Conservation (phyloP, 2,797 vertebrate genomes). For the Cuculus canorus region DNA sequence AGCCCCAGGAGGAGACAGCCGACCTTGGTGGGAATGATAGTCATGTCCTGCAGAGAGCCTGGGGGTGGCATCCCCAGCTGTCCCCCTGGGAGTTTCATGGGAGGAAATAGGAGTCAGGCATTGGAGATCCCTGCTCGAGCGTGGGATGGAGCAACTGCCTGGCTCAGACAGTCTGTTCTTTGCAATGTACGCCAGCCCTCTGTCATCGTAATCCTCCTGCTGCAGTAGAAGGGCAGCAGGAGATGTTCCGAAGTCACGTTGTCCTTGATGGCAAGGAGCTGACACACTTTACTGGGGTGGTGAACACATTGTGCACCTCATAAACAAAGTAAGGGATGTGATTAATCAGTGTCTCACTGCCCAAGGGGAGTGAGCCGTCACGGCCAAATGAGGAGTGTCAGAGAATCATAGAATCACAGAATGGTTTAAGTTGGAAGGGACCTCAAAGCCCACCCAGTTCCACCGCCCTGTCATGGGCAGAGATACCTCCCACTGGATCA, state of each 20-base stretch:
- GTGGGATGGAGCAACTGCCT: background rate
- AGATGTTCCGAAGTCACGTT: background rate
- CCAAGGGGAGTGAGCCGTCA: fast-evolving
- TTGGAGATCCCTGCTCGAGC: background rate
- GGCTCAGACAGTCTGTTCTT: fast-evolving
- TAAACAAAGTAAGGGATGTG: too few relatives aligned
- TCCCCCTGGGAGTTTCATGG: background rate
- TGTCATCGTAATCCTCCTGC: background rate
- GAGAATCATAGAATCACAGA: too few relatives aligned
- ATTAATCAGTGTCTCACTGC: too few relatives aligned
- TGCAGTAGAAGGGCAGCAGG: background rate
- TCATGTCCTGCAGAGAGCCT: background rate
- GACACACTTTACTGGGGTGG: fast-evolving
- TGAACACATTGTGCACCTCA: background rate
- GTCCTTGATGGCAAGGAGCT: background rate
- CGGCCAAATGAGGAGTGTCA: background rate
- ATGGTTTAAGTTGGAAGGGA: too few relatives aligned
- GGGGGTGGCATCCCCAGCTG: background rate
- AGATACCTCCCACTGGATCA: too few relatives aligned
- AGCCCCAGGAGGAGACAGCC: background rate
- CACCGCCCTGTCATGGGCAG: too few relatives aligned
- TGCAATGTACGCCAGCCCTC: too few relatives aligned
- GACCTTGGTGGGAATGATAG: background rate
- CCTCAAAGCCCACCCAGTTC: too few relatives aligned
- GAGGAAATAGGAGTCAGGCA: background rate